A percentile compares a stretch with the other conserved stretches of the same genome.
phyloP scores from a whole-genome alignment of 53 echinoderm and acorn worm species.

The Hippasteria phrygiana region DNA sequence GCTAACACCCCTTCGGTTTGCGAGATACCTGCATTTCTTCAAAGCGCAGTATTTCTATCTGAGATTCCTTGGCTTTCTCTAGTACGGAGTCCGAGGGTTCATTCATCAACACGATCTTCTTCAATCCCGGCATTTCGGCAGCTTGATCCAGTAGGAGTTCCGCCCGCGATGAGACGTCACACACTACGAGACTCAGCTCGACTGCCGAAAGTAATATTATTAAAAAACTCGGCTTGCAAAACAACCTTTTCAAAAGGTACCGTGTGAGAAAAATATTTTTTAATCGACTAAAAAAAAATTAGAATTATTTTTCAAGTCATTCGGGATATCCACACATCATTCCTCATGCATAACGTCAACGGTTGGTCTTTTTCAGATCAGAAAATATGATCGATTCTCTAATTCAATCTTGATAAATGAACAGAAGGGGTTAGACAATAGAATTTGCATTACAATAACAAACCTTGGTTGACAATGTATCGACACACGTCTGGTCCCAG shows the following conservation, averaged over 20 bases:
- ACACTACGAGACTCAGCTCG: slow-evolving; percentile 71
- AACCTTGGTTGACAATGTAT: slow-evolving; percentile 94
- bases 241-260: too few species aligned
- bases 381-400: too few species aligned
- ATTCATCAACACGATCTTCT: slow-evolving; percentile 73
- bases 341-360: too few species aligned
- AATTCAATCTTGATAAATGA: too few species aligned
- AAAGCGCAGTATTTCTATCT: slow-evolving; percentile 72
- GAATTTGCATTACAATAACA: not conserved
- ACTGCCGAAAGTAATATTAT: slow-evolving; percentile 44
- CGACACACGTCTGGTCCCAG: slow-evolving; percentile 90
- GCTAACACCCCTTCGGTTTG: not conserved
- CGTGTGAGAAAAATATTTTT: too few species aligned
- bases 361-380: too few species aligned
- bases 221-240: too few species aligned
- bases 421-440: too few species aligned
- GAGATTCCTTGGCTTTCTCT: slow-evolving; percentile 45
- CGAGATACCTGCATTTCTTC: slow-evolving; percentile 79
- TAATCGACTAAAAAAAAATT: too few species aligned
- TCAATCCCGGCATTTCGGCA: slow-evolving; percentile 71
- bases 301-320: too few species aligned
- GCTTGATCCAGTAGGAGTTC: slow-evolving; percentile 70
- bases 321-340: too few species aligned
- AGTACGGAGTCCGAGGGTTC: slow-evolving; percentile 46
- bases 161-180: slow-evolving; percentile 71